Percentiles rank a stretch among this genome's conserved stretches.
These are phyloP conservation scores for Apis cerana DNA, from an alignment of 1,140 invertebrate genomes.

Conservation along the genomic window DNA sequence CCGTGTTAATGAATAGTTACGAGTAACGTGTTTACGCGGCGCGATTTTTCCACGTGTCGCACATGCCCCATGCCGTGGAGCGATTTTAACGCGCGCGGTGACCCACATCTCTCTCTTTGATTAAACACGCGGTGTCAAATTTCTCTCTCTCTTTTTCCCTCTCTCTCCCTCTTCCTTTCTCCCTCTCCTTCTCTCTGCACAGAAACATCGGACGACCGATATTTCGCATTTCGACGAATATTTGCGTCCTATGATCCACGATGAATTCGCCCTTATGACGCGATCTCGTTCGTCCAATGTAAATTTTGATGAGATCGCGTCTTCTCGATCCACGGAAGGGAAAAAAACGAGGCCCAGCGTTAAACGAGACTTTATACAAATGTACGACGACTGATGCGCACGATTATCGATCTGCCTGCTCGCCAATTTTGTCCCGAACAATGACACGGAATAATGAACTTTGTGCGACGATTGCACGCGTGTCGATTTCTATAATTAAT, in stretches of 20 bases:
- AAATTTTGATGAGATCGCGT: slow-evolving; percentile 33
- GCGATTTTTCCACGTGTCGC: slow-evolving; percentile 13
- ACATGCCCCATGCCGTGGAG: too few species aligned
- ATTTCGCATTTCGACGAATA: slow-evolving; percentile 24
- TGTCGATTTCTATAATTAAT: not conserved
- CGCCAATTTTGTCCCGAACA: slow-evolving; percentile 31
- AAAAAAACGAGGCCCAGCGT: not conserved
- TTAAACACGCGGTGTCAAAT: slow-evolving; percentile 38
- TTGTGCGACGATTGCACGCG: not conserved
- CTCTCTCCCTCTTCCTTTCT: slow-evolving; percentile 18
- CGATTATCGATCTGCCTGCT: slow-evolving; percentile 18
- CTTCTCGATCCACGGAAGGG: not conserved
- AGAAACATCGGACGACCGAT: not conserved
- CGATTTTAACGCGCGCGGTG: slow-evolving; percentile 12
- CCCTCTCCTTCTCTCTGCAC: not conserved
- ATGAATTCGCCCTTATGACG: not conserved
- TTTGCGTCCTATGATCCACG: slow-evolving; percentile 1
- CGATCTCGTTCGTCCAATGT: slow-evolving; percentile 2
- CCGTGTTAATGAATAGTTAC: slow-evolving; percentile 6
- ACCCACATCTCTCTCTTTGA: slow-evolving; percentile 36
- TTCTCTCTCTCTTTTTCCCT: slow-evolving; percentile 9
- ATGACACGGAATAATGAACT: slow-evolving; percentile 20
- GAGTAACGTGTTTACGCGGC: slow-evolving; percentile 37
- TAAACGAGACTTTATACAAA: slow-evolving; percentile 27
- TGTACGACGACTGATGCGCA: not conserved